Conservation (phyloP, 2,797 vertebrate species). For the Peromyscus aztecus region DNA sequence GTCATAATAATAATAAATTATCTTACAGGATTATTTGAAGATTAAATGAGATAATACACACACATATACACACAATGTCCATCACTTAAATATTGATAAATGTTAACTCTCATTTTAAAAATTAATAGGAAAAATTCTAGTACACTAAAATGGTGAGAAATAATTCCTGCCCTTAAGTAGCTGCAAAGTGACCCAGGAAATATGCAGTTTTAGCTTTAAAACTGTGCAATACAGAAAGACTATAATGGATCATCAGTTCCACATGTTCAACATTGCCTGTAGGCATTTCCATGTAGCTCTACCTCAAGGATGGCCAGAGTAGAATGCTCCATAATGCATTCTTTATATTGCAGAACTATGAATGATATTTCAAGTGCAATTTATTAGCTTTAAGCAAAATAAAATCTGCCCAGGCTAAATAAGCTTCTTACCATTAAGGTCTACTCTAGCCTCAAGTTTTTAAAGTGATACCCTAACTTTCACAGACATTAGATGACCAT, state of each 20-base stretch:
- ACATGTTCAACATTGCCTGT: neutral
- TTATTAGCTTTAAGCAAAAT: slow-evolving; percentile 50
- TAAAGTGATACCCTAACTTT: neutral
- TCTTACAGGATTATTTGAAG: neutral
- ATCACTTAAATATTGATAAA: slow-evolving; percentile 48
- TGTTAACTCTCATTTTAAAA: slow-evolving; percentile 13
- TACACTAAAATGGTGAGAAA: slow-evolving; percentile 23
- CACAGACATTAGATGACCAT: neutral
- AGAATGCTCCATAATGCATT: slow-evolving; percentile 42
- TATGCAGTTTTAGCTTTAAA: slow-evolving; percentile 29
- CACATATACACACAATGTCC: neutral
- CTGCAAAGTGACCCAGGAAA: slow-evolving; percentile 25
- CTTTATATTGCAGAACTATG: slow-evolving; percentile 33
- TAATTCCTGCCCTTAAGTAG: slow-evolving; percentile 39
- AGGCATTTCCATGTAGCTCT: slow-evolving; percentile 18
- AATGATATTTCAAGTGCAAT: slow-evolving; percentile 46
- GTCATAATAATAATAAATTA: slow-evolving; percentile 30
- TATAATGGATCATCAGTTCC: neutral
- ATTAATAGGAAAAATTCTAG: neutral
- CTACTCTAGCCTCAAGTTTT: neutral
- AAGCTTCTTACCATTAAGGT: neutral
- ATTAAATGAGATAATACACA: slow-evolving; percentile 14
- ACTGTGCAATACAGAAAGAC: slow-evolving; percentile 39
- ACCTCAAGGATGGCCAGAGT: neutral
- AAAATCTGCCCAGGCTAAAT: neutral